phyloP scores from a whole-genome alignment of 2,888 invertebrate genomes.

The Nudaria mundana region DNA sequence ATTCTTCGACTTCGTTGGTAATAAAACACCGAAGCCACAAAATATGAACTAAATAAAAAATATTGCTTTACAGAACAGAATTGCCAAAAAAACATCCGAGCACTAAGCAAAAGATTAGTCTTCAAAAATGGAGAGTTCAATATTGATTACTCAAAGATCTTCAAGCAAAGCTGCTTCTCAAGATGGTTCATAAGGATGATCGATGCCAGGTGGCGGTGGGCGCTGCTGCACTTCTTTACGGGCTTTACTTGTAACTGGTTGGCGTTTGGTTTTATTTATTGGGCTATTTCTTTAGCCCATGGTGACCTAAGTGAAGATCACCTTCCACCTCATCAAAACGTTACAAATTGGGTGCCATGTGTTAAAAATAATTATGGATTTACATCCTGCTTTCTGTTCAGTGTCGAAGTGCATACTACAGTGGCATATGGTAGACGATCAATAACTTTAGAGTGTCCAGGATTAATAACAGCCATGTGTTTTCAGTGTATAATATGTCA shows the following conservation, averaged over 20 bases:
- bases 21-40: no score
- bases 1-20: no score
- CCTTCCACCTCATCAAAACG: conserved; percentile 76
- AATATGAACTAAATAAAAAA: no score
- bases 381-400: conserved; percentile 96
- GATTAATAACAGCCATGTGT: conserved; percentile 96
- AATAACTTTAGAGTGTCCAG: conserved; percentile 95
- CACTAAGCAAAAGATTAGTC: conserved; percentile 80
- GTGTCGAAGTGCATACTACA: conserved; percentile 97
- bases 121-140: conserved; percentile 95
- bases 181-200: conserved; percentile 91
- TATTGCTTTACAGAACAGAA: conserved; percentile 29
- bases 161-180: conserved; percentile 83
- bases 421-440: conserved; percentile 93
- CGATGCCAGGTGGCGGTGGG: conserved; percentile 96
- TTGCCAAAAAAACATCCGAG: conserved; percentile 24
- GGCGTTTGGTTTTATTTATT: conserved; percentile 94
- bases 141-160: conserved; percentile 84
- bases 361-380: conserved; percentile 93
- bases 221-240: conserved; percentile 90
- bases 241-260: conserved; percentile 94
- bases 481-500: conserved; percentile 96
- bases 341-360: conserved; percentile 89
- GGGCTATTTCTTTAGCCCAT: conserved; percentile 93
- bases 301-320: conserved; percentile 90